Base-by-base conservation (phyloP, 2,888 invertebrate genomes). In the Leptinotarsa juncta region DNA sequence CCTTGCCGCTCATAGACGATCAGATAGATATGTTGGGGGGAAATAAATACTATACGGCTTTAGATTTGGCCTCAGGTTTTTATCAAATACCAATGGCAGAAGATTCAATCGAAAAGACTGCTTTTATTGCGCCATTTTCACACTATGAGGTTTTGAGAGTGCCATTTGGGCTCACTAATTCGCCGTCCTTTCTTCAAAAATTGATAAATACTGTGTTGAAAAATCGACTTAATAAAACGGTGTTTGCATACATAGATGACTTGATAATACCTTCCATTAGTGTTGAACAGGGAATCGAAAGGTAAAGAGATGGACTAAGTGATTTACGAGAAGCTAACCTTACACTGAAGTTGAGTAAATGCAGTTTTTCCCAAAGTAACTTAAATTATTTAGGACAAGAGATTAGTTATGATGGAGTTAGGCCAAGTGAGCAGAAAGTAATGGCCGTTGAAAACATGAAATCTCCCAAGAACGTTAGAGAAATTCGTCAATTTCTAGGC, bases 101-200 rank as follows among this genome's bases (percentile, higher is more conserved):
- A 62, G 78, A 79, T 3, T 82, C 83, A 26, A 79, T 82, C 4
- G 72, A 65, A 1, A 84, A 84, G 67, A 86, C 84, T 0, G 85
- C 83, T 0, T 83, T 85, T 57, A 79, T 32, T 32, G 5, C 26
- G 26, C 26, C 26, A 32, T 32, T 32, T 32, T 32, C 26, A 32
- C 26, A 32, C 26, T 32, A 32, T 81, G 3, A 85, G 82, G 0
- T 82, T 82, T 0, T 83, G 83, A 65, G 84, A 84, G 10, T 32
- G 7, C 32, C 32, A 32, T 32, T 32, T 32, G 32, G 32, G 32
- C 32, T 32, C 10, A 10, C 3, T 75, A 82, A 5, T 85, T 77
- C 60, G 81, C 83, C 83, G 4, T 75, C 80, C 2, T 81, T 81
- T 16, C 86, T 84, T 76, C 83, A 85, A 65, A 67, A 80, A n/a